phyloP scores from a whole-genome alignment of 2,797 vertebrate species.

The Enoplosus armatus region DNA sequence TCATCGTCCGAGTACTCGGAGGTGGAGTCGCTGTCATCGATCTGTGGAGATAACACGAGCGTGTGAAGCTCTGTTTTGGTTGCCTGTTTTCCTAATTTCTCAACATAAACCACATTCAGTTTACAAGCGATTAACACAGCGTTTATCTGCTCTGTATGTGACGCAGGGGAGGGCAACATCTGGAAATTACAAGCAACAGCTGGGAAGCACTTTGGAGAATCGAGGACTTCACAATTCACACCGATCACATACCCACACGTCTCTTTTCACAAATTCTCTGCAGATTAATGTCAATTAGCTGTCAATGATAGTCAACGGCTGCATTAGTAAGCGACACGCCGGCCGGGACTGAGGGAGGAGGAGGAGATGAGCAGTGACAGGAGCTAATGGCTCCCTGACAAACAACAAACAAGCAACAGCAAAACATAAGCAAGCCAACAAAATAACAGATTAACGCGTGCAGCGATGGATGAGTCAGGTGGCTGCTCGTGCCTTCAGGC shows the following conservation, averaged over 20 bases:
- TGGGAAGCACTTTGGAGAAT: constrained; percentile 42
- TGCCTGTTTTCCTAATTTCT: constrained; percentile 24
- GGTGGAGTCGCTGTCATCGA: constrained; percentile 87
- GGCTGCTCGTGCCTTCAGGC: background rate
- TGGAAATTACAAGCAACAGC: constrained; percentile 68
- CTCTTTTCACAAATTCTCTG: constrained; percentile 22
- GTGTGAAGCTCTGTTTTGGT: background rate
- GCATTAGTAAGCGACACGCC: constrained; percentile 27
- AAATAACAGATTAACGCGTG: background rate
- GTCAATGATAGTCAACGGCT: constrained; percentile 19
- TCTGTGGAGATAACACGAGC: constrained; percentile 64
- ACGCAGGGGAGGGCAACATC: constrained; percentile 49
- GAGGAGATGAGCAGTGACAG: constrained; percentile 32
- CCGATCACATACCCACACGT: background rate
- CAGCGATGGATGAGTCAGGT: too few species aligned
- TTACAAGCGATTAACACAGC: constrained; percentile 46
- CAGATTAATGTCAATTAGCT: constrained; percentile 52
- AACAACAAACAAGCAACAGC: constrained; percentile 1
- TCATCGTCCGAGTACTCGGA: constrained; percentile 93
- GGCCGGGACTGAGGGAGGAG: constrained; percentile 4
- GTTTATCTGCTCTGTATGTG: constrained; percentile 36
- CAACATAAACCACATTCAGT: constrained; percentile 35
- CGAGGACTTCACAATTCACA: background rate
- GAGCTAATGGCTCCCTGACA: constrained; percentile 1
- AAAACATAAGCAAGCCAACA: background rate